Conservation (phyloP, 2,797 vertebrate species). For the Tapera naevia region DNA sequence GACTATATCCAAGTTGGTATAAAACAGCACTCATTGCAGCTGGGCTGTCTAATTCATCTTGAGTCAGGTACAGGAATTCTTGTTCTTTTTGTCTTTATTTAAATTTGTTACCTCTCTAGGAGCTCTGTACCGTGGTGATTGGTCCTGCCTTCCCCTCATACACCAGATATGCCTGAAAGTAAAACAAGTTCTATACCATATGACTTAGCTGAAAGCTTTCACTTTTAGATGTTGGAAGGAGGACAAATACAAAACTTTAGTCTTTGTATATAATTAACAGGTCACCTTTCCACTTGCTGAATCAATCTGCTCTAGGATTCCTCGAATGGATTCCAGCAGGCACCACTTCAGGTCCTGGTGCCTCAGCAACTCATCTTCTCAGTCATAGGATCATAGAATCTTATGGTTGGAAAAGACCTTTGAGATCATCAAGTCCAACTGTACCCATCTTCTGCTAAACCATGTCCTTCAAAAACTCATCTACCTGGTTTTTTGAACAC, state of each 20-base stretch:
- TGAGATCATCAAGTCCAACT: no score
- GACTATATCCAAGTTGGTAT: constrained; percentile 7
- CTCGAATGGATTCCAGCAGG: not conserved
- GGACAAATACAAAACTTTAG: not conserved
- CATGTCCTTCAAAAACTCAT: no score
- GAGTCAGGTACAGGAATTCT: not conserved
- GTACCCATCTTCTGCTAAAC: no score
- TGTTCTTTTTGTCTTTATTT: constrained; percentile 30
- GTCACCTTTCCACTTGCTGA: not conserved
- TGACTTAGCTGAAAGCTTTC: not conserved
- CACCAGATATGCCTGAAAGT: not conserved
- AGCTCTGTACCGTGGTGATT: not conserved
- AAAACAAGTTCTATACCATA: not conserved
- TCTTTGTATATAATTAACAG: not conserved
- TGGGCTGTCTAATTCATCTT: constrained; percentile 1
- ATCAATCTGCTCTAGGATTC: not conserved
- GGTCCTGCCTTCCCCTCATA: not conserved
- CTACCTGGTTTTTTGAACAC: no score
- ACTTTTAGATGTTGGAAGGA: not conserved
- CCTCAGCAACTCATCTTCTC: not conserved
- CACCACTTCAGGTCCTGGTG: not conserved
- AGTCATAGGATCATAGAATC: no score
- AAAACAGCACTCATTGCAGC: constrained; percentile 3
- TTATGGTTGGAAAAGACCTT: no score
- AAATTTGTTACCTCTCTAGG: not conserved